Conservation (phyloP, 2,888 invertebrate genomes). For the Incurvaria masculella region DNA sequence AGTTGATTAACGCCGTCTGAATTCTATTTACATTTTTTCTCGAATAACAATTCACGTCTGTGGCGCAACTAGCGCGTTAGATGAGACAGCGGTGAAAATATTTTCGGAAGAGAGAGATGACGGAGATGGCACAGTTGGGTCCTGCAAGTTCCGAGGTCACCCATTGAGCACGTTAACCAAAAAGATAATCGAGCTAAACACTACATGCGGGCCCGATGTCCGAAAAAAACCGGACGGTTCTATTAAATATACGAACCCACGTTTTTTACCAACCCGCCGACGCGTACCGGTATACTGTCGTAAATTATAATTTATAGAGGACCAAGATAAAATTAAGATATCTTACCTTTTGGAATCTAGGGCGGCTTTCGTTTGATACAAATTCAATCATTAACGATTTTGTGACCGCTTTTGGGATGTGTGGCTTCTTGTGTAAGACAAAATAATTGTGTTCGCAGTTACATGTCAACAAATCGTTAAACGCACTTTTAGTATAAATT, state of each 20-base stretch:
- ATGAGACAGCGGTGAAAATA: not conserved
- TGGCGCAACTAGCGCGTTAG: not conserved
- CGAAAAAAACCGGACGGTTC: constrained; percentile 44
- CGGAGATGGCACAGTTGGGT: not conserved
- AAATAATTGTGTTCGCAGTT: too few relatives aligned
- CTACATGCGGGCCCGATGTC: constrained; percentile 31
- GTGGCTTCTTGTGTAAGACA: too few relatives aligned
- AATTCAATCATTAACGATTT: not conserved
- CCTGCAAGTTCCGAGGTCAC: not conserved
- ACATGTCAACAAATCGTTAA: too few relatives aligned
- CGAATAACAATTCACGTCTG: not conserved
- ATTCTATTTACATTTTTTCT: not conserved
- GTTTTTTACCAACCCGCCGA: constrained; percentile 35
- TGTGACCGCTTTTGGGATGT: too few relatives aligned
- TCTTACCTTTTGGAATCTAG: constrained; percentile 33
- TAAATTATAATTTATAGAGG: constrained; percentile 53
- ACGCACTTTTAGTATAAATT: too few relatives aligned
- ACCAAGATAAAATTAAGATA: constrained; percentile 48
- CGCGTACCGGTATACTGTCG: constrained; percentile 36
- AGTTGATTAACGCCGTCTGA: not conserved
- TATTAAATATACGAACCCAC: constrained; percentile 36
- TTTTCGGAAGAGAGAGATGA: not conserved
- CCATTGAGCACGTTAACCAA: constrained; percentile 15
- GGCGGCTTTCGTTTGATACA: constrained; percentile 38
- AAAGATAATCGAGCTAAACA: constrained; percentile 34